Evolutionary conservation across 2,888 invertebrate species (phyloP).

Genomic region (Tetheella fluctuosa): DNA sequence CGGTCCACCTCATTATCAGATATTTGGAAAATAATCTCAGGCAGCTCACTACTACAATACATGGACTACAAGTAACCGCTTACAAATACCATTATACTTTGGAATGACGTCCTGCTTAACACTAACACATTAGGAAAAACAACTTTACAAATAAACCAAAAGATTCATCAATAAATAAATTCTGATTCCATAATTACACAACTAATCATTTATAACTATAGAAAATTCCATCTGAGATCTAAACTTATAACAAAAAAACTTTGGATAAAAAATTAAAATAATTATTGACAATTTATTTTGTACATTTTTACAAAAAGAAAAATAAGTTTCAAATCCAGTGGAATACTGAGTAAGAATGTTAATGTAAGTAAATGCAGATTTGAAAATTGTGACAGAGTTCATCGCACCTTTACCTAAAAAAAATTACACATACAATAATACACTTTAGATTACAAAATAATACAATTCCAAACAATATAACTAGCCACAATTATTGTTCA

Average conservation of each 20-base stretch:
- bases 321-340: conserved; percentile 48
- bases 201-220: conserved; percentile 67
- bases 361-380: conserved; percentile 60
- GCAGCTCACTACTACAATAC: conserved; percentile 58
- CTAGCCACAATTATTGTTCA: conserved; percentile 56
- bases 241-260: conserved; percentile 79
- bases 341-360: conserved; percentile 59
- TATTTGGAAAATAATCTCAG: conserved; percentile 66
- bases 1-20: conserved; percentile 60
- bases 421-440: conserved; percentile 51
- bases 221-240: conserved; percentile 79
- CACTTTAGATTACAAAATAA: conserved; percentile 69
- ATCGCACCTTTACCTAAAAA: conserved; percentile 55
- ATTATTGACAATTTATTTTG: conserved; percentile 73
- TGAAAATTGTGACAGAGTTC: conserved; percentile 62
- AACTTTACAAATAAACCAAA: conserved; percentile 70
- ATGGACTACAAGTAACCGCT: conserved; percentile 53
- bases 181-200: conserved; percentile 73
- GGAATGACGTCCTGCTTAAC: conserved; percentile 78
- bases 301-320: conserved; percentile 80
- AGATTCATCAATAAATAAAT: conserved; percentile 78
- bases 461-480: conserved; percentile 65
- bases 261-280: conserved; percentile 78
- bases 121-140: conserved; percentile 52
- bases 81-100: conserved; percentile 66